Conservation (phyloP, 1,140 invertebrate genomes). For the Drosophila leontia region DNA sequence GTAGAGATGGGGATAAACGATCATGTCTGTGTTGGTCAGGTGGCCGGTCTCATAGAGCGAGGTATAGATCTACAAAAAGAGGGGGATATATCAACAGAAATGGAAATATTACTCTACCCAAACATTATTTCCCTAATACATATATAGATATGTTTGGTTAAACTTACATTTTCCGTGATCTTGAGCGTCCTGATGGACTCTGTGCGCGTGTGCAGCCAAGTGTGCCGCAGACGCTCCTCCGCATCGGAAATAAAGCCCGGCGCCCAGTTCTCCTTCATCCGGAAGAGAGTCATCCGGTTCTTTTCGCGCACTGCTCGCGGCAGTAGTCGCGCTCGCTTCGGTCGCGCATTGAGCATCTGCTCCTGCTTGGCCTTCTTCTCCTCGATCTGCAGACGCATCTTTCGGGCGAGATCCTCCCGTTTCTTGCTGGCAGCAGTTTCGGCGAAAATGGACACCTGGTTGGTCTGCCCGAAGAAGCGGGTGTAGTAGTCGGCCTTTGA, state of each 20-base stretch:
- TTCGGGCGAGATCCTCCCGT: constrained; percentile 75
- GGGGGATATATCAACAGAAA: too few relatives aligned
- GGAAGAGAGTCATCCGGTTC: constrained; percentile 51
- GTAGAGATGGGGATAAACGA: constrained; percentile 70
- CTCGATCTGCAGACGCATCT: constrained; percentile 75
- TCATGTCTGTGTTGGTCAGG: constrained; percentile 76
- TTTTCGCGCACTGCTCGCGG: constrained; percentile 63
- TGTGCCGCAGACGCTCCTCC: constrained; percentile 73
- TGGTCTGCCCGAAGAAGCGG: constrained; percentile 88
- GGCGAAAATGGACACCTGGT: constrained; percentile 89
- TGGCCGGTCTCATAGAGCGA: constrained; percentile 59
- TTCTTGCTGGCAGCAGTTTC: constrained; percentile 89
- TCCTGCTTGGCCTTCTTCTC: constrained; percentile 71
- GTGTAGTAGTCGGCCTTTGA: constrained; percentile 65
- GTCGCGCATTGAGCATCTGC: constrained; percentile 45
- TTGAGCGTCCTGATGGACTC: constrained; percentile 67
- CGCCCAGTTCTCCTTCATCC: constrained; percentile 67
- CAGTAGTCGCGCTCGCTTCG: constrained; percentile 42
- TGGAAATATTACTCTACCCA: too few relatives aligned
- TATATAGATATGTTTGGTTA: not conserved
- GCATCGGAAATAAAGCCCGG: constrained; percentile 79
- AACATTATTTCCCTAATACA: not conserved
- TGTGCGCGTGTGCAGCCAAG: constrained; percentile 73
- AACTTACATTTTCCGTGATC: constrained; percentile 68
- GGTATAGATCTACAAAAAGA: constrained; percentile 55